A percentile compares a stretch with the other conserved stretches of the same genome.
Evolutionary conservation across 92 coral and sea anemone genomes (phyloP).

Genomic region (Epizoanthus scotinus): DNA sequence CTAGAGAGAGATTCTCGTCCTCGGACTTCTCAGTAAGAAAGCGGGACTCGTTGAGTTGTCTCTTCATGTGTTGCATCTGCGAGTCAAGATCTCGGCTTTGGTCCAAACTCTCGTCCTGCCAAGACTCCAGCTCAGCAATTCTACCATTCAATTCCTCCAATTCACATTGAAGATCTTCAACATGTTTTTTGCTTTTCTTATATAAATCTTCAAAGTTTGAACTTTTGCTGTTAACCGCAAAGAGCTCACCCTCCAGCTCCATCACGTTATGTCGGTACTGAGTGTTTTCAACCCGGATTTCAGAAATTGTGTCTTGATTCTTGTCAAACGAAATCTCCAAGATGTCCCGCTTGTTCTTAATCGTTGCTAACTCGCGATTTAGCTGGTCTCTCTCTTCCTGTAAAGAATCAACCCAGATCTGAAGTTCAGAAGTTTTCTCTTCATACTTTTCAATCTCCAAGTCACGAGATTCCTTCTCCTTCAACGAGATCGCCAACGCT

Average conservation of each 20-base stretch:
- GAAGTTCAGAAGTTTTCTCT: constrained; percentile 13
- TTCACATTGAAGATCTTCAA: constrained; percentile 6
- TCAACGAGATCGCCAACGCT: not conserved
- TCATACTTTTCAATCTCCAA: not conserved
- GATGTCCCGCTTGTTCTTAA: not conserved
- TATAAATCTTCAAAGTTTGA: not conserved
- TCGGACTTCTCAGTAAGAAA: constrained; percentile 20
- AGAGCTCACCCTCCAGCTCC: constrained; percentile 3
- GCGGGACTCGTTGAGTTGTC: constrained; percentile 25
- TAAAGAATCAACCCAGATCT: constrained; percentile 29
- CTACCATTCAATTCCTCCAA: constrained; percentile 12
- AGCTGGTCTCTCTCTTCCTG: constrained; percentile 24
- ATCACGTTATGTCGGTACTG: not conserved
- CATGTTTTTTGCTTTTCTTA: not conserved
- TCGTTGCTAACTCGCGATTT: not conserved
- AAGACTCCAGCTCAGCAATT: constrained; percentile 11
- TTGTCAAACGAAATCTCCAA: constrained; percentile 8
- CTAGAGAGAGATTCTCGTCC: constrained; percentile 16
- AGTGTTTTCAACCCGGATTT: constrained; percentile 1
- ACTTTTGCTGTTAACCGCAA: not conserved
- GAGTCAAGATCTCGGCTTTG: constrained; percentile 18
- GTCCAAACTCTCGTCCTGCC: constrained; percentile 20
- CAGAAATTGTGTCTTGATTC: constrained; percentile 20
- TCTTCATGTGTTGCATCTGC: constrained; percentile 16
- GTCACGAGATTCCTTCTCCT: not conserved